phyloP scores from a whole-genome alignment of 2,113 vertebrate genomes.

The Equus przewalskii region DNA sequence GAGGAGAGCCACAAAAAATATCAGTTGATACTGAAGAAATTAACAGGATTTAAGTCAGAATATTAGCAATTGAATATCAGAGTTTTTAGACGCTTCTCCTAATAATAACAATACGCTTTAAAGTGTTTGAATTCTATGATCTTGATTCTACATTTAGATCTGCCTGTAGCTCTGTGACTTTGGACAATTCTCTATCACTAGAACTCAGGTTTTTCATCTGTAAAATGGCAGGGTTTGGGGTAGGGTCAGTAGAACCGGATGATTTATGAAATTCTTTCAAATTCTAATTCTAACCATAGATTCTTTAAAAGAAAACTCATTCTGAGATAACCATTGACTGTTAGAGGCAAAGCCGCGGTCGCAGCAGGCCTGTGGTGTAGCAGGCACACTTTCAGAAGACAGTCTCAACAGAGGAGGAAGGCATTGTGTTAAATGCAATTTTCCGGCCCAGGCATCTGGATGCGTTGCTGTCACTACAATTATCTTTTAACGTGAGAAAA shows the following conservation, averaged over 20 bases:
- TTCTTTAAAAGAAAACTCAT: background rate
- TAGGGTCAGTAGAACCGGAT: background rate
- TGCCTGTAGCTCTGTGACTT: background rate
- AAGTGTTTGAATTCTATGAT: background rate
- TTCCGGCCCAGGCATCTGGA: background rate
- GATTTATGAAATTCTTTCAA: background rate
- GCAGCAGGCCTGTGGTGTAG: fast-evolving
- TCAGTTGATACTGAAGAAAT: fast-evolving
- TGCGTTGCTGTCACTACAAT: background rate
- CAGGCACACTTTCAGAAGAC: background rate
- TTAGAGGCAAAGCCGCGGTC: background rate
- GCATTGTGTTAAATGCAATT: background rate
- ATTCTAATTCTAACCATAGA: background rate
- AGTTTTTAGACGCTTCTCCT: background rate
- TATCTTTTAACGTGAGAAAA: background rate
- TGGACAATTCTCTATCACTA: background rate
- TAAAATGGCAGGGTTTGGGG: background rate
- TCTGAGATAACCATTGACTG: background rate
- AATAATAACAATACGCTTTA: background rate
- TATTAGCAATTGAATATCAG: background rate
- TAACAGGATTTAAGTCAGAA: background rate
- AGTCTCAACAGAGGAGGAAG: background rate
- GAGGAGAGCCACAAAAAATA: background rate
- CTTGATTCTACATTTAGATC: background rate
- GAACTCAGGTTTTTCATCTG: background rate